Percentiles rank a stretch among this genome's conserved stretches.
These are phyloP conservation scores for Argyresthia goedartella DNA, from an alignment of 2,888 invertebrate genomes.

Conservation along the genomic window DNA sequence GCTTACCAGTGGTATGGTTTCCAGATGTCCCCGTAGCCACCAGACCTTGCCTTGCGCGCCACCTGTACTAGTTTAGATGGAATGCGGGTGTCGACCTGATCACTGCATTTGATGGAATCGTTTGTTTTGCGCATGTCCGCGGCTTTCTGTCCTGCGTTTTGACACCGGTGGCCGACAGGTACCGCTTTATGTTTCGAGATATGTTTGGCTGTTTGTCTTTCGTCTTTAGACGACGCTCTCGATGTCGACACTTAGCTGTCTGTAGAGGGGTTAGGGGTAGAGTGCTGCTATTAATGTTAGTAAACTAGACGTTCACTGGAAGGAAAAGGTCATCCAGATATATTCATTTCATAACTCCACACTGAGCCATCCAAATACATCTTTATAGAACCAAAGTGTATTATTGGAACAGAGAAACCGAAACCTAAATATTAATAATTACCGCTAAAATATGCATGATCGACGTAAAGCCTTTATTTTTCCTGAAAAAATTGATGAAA, in stretches of 20 bases:
- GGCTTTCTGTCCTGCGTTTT: slow-evolving; percentile 61
- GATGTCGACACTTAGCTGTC: slow-evolving; percentile 32
- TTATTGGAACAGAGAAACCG: no score
- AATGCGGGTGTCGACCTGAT: slow-evolving; percentile 28
- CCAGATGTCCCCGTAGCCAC: not conserved
- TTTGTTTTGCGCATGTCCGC: slow-evolving; percentile 66
- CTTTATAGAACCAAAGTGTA: no score
- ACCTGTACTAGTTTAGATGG: not conserved
- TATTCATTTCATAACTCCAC: no score
- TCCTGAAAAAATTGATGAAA: no score
- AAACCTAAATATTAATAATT: no score
- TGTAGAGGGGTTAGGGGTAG: slow-evolving; percentile 44
- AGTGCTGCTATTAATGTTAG: slow-evolving; percentile 23
- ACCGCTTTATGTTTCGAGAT: slow-evolving; percentile 42
- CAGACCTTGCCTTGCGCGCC: no score
- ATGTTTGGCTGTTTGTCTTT: slow-evolving; percentile 60
- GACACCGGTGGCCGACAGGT: slow-evolving; percentile 53
- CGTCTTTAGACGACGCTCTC: slow-evolving; percentile 52
- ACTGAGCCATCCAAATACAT: no score
- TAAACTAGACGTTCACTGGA: no score
- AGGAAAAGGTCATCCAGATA: no score
- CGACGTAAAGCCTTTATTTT: no score
- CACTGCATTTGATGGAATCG: slow-evolving; percentile 68
- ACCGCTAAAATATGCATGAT: no score
- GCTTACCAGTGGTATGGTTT: not conserved